Conservation (phyloP, 2,113 vertebrate species). For the Mesocricetus auratus region DNA sequence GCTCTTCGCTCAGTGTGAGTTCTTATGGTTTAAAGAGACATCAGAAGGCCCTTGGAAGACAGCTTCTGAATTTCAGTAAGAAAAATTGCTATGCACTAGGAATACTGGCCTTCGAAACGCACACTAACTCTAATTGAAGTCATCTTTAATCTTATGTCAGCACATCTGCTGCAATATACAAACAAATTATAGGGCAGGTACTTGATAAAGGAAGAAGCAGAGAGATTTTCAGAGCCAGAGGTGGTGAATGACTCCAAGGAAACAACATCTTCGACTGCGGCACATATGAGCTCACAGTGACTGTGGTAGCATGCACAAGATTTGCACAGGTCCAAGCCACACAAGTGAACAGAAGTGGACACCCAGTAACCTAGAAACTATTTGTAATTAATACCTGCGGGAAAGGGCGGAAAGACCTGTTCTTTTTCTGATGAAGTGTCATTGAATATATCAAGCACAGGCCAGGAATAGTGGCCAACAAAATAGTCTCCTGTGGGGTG, state of each 20-base stretch:
- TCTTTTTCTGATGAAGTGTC: neutral
- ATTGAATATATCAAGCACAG: neutral
- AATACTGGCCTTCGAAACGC: constrained; percentile 28
- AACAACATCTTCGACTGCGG: neutral
- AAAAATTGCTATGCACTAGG: constrained; percentile 35
- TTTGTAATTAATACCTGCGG: neutral
- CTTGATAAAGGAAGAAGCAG: too few relatives aligned
- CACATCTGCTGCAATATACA: neutral
- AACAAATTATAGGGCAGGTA: constrained; percentile 2
- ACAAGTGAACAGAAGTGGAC: neutral
- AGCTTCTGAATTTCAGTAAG: constrained; percentile 40
- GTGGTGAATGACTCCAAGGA: neutral
- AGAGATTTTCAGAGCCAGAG: neutral
- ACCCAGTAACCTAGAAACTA: neutral
- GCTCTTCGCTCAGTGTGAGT: neutral
- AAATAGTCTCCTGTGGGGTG: neutral
- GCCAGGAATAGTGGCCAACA: neutral
- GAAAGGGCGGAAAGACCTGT: neutral
- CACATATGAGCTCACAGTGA: neutral
- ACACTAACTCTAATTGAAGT: constrained; percentile 28
- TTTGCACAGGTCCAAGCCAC: too few relatives aligned
- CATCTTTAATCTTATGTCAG: neutral
- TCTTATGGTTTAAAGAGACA: neutral
- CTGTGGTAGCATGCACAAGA: too few relatives aligned
- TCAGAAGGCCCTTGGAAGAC: neutral